A percentile compares a stretch with the other conserved stretches of the same genome.
Evolutionary conservation across 2,797 vertebrate species (phyloP).

Genomic region (Gambelia wislizenii): DNA sequence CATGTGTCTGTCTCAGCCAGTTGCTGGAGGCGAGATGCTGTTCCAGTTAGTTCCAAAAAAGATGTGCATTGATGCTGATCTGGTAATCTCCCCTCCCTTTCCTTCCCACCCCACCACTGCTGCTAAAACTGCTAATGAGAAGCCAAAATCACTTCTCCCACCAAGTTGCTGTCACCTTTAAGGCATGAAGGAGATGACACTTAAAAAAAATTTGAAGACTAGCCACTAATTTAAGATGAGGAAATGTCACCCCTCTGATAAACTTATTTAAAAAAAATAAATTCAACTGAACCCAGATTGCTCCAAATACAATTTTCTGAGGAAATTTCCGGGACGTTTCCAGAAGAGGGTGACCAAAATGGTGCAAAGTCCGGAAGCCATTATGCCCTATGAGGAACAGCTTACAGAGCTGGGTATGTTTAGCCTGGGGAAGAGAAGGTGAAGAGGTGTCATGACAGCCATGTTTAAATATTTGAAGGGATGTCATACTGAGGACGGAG

Average conservation of each 20-base stretch:
- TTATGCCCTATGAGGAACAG: no score
- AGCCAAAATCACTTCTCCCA: slow-evolving; percentile 50
- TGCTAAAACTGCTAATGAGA: slow-evolving; percentile 33
- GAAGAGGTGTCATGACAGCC: no score
- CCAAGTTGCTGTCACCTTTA: slow-evolving; percentile 14
- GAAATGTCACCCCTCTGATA: slow-evolving; percentile 55
- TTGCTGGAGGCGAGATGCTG: slow-evolving; percentile 51
- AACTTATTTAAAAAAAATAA: slow-evolving; percentile 38
- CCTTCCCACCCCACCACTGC: rapidly evolving
- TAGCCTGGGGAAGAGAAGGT: no score
- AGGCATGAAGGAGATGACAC: slow-evolving; percentile 44
- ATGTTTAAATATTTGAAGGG: no score
- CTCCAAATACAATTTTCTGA: background rate
- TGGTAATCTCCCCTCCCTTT: no score
- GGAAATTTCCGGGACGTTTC: no score
- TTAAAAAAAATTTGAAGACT: slow-evolving; percentile 27
- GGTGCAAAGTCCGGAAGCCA: no score
- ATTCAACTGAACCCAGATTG: background rate
- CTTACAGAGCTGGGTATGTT: no score
- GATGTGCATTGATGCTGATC: background rate
- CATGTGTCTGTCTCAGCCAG: slow-evolving; percentile 3
- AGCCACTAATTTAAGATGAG: background rate
- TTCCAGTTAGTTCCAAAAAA: slow-evolving; percentile 52
- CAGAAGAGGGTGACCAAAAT: no score
- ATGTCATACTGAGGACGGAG: no score